Percentiles rank a stretch among this genome's conserved stretches.
Evolutionary conservation across 2,888 invertebrate genomes (phyloP).

Genomic region (Corbicula japonica): DNA sequence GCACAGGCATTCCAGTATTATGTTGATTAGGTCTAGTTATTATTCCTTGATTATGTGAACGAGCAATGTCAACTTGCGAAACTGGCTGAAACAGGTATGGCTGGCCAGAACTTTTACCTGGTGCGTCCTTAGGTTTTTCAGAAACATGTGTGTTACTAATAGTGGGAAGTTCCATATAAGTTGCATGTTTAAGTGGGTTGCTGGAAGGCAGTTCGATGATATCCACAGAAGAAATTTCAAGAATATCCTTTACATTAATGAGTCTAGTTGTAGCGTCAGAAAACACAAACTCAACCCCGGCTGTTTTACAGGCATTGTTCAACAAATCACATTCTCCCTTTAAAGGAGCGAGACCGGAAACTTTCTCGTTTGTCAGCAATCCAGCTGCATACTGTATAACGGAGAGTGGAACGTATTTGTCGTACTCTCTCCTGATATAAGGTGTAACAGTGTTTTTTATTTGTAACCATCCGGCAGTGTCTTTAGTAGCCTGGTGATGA

Average conservation of each 20-base stretch:
- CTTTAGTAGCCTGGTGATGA: conserved; percentile 19
- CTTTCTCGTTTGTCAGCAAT: conserved; percentile 72
- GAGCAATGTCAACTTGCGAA: conserved; percentile 24
- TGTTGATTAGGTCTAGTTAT: conserved; percentile 23
- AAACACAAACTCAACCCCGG: conserved; percentile 83
- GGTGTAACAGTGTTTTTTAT: conserved; percentile 96
- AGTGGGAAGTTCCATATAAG: conserved; percentile 78
- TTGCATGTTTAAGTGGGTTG: conserved; percentile 84
- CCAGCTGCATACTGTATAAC: conserved; percentile 84
- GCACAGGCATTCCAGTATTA: conserved; percentile 19
- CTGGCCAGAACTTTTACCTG: conserved; percentile 10
- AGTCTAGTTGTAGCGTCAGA: conserved; percentile 81
- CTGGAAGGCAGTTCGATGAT: conserved; percentile 81
- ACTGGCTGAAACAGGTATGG: conserved; percentile 51
- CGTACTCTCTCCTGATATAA: conserved; percentile 92
- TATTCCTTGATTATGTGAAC: conserved; percentile 20
- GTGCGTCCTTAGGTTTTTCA: conserved; percentile 1
- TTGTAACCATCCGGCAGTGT: conserved; percentile 81
- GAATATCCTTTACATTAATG: conserved; percentile 77
- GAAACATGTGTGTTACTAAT: conserved; percentile 14
- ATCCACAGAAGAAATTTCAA: conserved; percentile 72
- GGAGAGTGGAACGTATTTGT: conserved; percentile 93
- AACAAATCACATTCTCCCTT: conserved; percentile 80
- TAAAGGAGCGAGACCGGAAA: conserved; percentile 75
- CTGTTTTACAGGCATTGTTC: conserved; percentile 81